Evolutionary conservation across 2,888 invertebrate species (phyloP).

Genomic region (Melanargia galathea): DNA sequence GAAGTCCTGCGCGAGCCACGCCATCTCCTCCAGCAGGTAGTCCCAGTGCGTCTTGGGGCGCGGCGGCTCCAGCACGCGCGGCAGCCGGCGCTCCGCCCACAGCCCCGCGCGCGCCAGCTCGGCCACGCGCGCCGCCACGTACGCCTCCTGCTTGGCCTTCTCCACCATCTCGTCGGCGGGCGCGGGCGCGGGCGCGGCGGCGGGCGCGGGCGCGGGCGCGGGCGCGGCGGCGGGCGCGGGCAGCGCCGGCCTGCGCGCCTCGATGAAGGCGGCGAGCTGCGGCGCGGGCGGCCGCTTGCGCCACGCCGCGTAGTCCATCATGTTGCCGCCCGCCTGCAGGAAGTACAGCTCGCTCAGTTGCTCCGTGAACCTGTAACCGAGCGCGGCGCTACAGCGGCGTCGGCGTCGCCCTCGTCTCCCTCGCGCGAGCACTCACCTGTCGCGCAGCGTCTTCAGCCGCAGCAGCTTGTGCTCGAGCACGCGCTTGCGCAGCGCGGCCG

Average conservation of each 20-base stretch:
- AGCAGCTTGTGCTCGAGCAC: conserved; percentile 88
- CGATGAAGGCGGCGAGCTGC: conserved; percentile 88
- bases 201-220: conserved; percentile 47
- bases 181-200: conserved; percentile 74
- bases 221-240: conserved; percentile 85
- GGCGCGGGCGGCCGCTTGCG: conserved; percentile 90
- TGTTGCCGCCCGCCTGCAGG: conserved; percentile 92
- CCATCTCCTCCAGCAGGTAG: conserved; percentile 98
- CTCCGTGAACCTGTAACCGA: conserved; percentile 84
- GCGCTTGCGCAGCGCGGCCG: conserved; percentile 82
- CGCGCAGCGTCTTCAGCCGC: conserved; percentile 86
- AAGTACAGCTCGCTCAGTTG: conserved; percentile 93
- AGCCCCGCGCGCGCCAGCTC: conserved; percentile 96
- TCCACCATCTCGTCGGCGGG: conserved; percentile 67
- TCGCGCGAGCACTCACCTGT: conserved; percentile 77
- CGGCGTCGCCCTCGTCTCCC: background rate
- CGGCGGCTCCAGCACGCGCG: conserved; percentile 94
- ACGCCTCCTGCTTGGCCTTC: conserved; percentile 88
- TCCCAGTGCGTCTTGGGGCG: conserved; percentile 98
- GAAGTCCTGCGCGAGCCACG: conserved; percentile 99
- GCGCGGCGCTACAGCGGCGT: conserved; percentile 37
- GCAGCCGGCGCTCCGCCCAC: conserved; percentile 96
- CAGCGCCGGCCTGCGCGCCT: conserved; percentile 82
- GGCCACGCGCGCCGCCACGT: conserved; percentile 94
- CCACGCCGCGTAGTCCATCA: conserved; percentile 94